These are phyloP conservation scores for Danio kyathit DNA, from an alignment of 2,797 vertebrate species.

Conservation along the genomic window DNA sequence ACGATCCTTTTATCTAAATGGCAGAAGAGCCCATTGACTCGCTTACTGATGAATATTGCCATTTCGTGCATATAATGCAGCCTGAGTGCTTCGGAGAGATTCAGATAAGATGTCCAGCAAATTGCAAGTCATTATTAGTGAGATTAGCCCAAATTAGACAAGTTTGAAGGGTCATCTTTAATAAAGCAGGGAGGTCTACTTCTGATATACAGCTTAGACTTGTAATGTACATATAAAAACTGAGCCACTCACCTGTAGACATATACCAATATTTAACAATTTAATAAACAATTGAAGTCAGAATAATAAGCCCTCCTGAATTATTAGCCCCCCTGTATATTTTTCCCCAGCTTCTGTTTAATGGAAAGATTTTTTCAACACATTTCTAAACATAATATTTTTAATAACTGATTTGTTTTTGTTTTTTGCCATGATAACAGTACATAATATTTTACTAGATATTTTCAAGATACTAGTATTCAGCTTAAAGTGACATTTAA, in stretches of 20 bases:
- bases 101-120: constrained; percentile 19
- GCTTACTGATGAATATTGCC: constrained; percentile 21
- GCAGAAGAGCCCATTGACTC: neutral
- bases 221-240: neutral
- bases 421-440: too few species aligned
- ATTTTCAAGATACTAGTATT: too few species aligned
- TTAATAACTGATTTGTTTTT: too few species aligned
- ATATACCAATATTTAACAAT: too few species aligned
- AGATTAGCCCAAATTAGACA: constrained; percentile 16
- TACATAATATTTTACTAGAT: too few species aligned
- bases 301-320: too few species aligned
- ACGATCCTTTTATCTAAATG: neutral
- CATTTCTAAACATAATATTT: too few species aligned
- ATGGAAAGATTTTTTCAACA: too few species aligned
- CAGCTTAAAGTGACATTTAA: too few species aligned
- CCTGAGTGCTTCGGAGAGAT: neutral
- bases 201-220: neutral
- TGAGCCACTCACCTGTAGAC: constrained; percentile 81
- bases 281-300: too few species aligned
- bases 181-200: neutral
- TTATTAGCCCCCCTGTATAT: too few species aligned
- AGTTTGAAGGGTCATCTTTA: neutral
- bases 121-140: constrained; percentile 8
- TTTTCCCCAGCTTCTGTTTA: too few species aligned
- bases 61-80: constrained; percentile 16